These are phyloP conservation scores for Lytechinus variegatus DNA, from an alignment of 35 echinoderm and acorn worm species.

Conservation along the genomic window DNA sequence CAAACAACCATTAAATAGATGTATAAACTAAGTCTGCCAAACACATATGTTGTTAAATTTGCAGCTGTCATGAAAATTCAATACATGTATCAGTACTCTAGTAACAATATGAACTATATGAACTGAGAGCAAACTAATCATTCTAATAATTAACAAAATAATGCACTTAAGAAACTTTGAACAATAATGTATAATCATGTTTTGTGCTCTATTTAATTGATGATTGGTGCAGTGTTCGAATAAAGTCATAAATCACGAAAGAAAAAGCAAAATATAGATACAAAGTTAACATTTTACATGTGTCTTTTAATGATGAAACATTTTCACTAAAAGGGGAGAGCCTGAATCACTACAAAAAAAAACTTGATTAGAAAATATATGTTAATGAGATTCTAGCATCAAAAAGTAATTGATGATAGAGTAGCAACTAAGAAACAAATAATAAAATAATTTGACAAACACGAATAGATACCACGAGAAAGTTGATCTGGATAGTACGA, in stretches of 20 bases:
- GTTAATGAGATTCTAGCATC: too few relatives aligned
- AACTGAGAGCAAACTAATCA: not conserved
- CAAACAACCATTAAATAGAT: not conserved
- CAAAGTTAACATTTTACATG: too few relatives aligned
- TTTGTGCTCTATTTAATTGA: not conserved
- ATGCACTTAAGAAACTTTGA: not conserved
- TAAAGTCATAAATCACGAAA: too few relatives aligned
- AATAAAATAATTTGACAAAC: not conserved
- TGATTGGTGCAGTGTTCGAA: not conserved
- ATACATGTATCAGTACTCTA: not conserved
- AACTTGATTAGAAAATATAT: not conserved
- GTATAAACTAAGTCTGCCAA: not conserved
- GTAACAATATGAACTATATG: not conserved
- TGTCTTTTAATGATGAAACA: not conserved
- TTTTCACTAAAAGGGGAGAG: not conserved
- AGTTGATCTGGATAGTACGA: not conserved
- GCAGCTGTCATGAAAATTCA: not conserved
- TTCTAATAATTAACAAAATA: not conserved
- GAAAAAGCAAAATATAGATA: too few relatives aligned
- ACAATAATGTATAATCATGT: not conserved
- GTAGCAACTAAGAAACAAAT: not conserved
- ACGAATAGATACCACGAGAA: not conserved
- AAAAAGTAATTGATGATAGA: too few relatives aligned
- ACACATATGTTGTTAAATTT: not conserved
- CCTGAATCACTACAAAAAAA: not conserved